Evolutionary conservation across 2,113 vertebrate species (phyloP).

Genomic region (Heterotilapia buettikoferi): DNA sequence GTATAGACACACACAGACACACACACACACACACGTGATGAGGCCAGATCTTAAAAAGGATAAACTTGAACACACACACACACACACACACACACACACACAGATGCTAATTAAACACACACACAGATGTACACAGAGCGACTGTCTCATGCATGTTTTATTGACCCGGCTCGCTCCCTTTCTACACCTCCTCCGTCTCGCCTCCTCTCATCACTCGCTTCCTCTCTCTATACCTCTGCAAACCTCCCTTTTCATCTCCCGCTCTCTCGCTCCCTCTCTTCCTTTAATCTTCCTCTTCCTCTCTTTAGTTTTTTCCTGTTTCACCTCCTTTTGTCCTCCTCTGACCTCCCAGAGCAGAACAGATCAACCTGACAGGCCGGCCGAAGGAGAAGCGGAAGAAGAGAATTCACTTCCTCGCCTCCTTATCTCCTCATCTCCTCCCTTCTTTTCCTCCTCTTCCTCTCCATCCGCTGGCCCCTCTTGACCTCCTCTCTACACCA

Average conservation of each 20-base stretch:
- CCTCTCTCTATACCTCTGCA: not conserved
- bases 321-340: not conserved
- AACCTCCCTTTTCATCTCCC: not conserved
- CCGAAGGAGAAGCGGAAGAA: not conserved
- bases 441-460: not conserved
- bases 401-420: not conserved
- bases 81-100: not conserved
- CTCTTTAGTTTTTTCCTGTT: not conserved
- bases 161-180: conserved; percentile 11
- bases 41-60: not conserved
- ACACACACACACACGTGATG: not conserved
- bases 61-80: not conserved
- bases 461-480: not conserved
- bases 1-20: not conserved
- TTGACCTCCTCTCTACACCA: not conserved
- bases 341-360: conserved; percentile 5
- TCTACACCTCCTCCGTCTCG: conserved; percentile 9
- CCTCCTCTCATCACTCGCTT: not conserved
- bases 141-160: conserved; percentile 51
- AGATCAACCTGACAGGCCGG: not conserved
- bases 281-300: not conserved
- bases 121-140: not conserved
- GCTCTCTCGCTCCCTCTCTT: not conserved
- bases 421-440: not conserved
- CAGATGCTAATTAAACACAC: not conserved